Evolutionary conservation across 2,797 vertebrate species (phyloP).

Genomic region (Hirundo rustica): DNA sequence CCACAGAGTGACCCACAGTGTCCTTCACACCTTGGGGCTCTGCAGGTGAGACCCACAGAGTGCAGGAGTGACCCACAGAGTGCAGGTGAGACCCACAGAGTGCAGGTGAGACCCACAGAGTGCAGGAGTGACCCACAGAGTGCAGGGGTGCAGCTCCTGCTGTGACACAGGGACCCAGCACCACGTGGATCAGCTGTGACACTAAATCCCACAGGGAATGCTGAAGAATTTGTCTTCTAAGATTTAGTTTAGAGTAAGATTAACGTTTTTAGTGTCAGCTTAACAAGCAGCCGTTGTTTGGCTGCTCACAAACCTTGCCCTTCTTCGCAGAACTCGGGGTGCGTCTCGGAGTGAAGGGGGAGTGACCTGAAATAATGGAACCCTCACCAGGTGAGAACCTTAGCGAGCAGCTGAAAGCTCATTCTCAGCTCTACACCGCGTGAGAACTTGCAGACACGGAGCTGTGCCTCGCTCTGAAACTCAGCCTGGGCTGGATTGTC

Average conservation of each 20-base stretch:
- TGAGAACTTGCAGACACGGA: neutral
- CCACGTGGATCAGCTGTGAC: fast-evolving
- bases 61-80: no score
- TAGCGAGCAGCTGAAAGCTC: neutral
- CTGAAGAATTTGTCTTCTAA: neutral
- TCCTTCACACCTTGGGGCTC: no score
- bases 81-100: neutral
- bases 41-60: no score
- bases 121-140: no score
- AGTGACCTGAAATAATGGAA: neutral
- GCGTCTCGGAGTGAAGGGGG: neutral
- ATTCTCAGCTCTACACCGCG: fast-evolving
- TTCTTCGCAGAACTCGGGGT: neutral
- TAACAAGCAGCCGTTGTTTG: neutral
- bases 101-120: no score
- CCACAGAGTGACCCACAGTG: no score
- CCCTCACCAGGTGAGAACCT: no score
- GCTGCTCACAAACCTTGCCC: neutral
- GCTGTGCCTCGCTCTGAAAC: neutral
- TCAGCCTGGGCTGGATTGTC: neutral
- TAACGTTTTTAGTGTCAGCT: fast-evolving
- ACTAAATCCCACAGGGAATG: fast-evolving
- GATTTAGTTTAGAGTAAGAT: fast-evolving
- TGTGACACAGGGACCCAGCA: fast-evolving
- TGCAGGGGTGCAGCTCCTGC: neutral